Evolutionary conservation across 2,797 vertebrate species (phyloP).

Genomic region (Channallabes apus): DNA sequence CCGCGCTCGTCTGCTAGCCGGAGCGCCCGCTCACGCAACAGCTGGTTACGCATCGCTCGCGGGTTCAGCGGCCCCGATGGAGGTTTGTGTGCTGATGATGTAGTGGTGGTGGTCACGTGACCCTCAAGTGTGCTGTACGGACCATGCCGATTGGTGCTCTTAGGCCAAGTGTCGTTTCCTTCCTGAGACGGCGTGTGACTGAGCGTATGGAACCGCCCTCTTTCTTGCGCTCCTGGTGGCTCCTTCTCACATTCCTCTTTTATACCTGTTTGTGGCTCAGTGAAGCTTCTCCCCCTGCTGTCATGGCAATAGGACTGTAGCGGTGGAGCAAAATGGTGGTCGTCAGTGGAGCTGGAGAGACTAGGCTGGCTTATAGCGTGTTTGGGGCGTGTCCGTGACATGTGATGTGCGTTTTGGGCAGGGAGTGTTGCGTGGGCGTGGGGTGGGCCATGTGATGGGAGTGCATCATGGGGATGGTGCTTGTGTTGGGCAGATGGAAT

Average conservation of each 20-base stretch:
- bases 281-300: conserved; percentile 56
- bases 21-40: conserved; percentile 74
- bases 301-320: conserved; percentile 56
- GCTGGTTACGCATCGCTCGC: conserved; percentile 68
- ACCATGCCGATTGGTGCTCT: conserved; percentile 67
- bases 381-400: not conserved
- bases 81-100: conserved; percentile 50
- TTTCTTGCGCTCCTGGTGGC: conserved; percentile 57
- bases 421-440: conserved; percentile 21
- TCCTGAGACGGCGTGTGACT: conserved; percentile 67
- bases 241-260: conserved; percentile 62
- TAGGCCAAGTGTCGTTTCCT: conserved; percentile 79
- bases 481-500: not conserved
- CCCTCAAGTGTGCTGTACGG: conserved; percentile 76
- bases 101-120: conserved; percentile 43
- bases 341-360: conserved; percentile 46
- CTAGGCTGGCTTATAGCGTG: conserved; percentile 49
- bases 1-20: conserved; percentile 72
- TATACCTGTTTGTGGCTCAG: conserved; percentile 56
- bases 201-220: conserved; percentile 60
- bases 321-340: conserved; percentile 58
- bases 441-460: not conserved
- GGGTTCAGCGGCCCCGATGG: conserved; percentile 41
- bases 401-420: conserved; percentile 3
- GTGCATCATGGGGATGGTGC: not conserved